A percentile compares a stretch with the other conserved stretches of the same genome.
These are phyloP conservation scores for Arenaria interpres DNA, from an alignment of 2,113 vertebrate genomes.

Conservation along the genomic window DNA sequence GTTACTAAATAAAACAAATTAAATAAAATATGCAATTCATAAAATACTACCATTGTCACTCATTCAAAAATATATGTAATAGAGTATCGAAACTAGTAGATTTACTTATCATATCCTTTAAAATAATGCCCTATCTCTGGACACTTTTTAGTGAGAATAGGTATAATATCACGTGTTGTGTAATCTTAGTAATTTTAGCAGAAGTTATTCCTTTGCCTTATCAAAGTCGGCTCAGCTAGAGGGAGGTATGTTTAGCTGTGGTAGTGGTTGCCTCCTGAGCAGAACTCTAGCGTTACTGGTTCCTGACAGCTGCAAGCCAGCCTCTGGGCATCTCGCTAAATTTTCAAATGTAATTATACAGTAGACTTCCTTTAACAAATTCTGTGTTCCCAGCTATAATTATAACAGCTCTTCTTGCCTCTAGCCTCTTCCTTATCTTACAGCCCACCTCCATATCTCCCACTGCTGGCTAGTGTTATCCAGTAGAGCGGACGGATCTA, in stretches of 20 bases:
- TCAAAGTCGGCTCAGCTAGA: not conserved
- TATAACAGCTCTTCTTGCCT: conserved; percentile 78
- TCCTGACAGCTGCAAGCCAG: conserved; percentile 81
- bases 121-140: not conserved
- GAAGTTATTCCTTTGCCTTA: conserved; percentile 17
- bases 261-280: conserved; percentile 60
- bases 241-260: conserved; percentile 44
- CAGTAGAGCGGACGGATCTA: conserved; percentile 43
- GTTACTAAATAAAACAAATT: not conserved
- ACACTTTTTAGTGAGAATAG: not conserved
- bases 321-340: conserved; percentile 83
- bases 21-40: not conserved
- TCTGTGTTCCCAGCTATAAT: conserved; percentile 78
- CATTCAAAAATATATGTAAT: not conserved
- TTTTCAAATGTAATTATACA: conserved; percentile 85
- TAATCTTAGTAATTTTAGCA: not conserved
- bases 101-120: not conserved
- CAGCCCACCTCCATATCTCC: conserved; percentile 67
- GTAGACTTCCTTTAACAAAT: conserved; percentile 83
- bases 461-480: conserved; percentile 70
- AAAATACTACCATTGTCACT: not conserved
- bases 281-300: conserved; percentile 70
- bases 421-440: conserved; percentile 76
- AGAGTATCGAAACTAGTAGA: not conserved
- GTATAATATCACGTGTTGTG: not conserved